Evolutionary conservation across 1,140 invertebrate species (phyloP).

Genomic region (Sogatella furcifera): DNA sequence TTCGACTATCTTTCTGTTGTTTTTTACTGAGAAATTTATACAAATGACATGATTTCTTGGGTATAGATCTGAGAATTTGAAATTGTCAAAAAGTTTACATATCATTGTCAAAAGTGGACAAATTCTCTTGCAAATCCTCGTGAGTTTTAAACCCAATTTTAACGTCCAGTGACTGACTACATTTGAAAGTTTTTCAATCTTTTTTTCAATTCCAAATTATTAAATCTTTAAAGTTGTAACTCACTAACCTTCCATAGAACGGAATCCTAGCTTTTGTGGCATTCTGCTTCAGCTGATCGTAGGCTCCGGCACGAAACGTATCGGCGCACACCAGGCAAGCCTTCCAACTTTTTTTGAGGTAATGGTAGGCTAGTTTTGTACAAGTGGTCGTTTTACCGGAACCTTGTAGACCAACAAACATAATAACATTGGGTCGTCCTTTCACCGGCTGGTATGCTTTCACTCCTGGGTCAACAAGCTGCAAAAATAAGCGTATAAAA

Average conservation of each 20-base stretch:
- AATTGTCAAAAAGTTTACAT: no score
- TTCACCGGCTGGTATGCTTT: conserved; percentile 95
- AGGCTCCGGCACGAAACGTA: conserved; percentile 98
- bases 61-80: no score
- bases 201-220: no score
- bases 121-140: no score
- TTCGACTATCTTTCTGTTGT: no score
- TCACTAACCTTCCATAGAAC: conserved; percentile 91
- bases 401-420: conserved; percentile 99
- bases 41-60: no score
- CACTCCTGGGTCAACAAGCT: conserved; percentile 96
- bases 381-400: conserved; percentile 99
- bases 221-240: no score
- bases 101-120: no score
- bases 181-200: no score
- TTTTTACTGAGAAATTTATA: no score
- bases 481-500: conserved; percentile 27
- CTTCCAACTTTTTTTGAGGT: conserved; percentile 99
- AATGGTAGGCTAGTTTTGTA: conserved; percentile 98
- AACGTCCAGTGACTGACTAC: no score
- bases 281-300: conserved; percentile 99
- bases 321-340: conserved; percentile 98
- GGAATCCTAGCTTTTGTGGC: conserved; percentile 99
- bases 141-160: no score
- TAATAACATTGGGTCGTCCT: conserved; percentile 92